These are phyloP conservation scores for Chiloscyllium punctatum DNA, from an alignment of 2,797 vertebrate genomes.

Conservation along the genomic window DNA sequence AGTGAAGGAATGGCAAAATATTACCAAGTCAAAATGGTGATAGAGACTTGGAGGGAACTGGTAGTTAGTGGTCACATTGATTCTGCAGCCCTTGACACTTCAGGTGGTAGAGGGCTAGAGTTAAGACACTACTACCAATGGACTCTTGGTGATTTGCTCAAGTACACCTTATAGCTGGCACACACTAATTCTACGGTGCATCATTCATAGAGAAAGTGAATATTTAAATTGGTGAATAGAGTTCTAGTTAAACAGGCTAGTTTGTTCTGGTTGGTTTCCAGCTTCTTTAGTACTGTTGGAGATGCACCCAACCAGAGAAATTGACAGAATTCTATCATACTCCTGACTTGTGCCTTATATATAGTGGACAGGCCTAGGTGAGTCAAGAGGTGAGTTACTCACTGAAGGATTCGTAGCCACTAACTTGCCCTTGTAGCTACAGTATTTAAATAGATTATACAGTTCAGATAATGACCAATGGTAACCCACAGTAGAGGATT, in stretches of 20 bases:
- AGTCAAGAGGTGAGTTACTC: too few species aligned
- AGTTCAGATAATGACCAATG: too few species aligned
- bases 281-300: too few species aligned
- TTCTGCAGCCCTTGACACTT: background rate
- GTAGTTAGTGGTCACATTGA: background rate
- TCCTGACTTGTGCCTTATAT: too few species aligned
- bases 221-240: background rate
- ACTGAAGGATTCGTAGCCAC: too few species aligned
- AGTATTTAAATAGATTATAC: too few species aligned
- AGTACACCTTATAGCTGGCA: background rate
- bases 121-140: background rate
- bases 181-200: background rate
- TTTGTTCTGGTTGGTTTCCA: background rate
- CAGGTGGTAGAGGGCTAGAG: background rate
- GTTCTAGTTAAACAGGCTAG: background rate
- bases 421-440: too few species aligned
- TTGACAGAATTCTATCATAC: too few species aligned
- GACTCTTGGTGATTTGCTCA: background rate
- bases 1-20: background rate
- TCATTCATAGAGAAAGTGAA: background rate
- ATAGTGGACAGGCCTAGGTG: too few species aligned
- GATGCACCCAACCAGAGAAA: too few species aligned
- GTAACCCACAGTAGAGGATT: too few species aligned
- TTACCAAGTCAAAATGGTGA: background rate
- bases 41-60: background rate